Base-by-base conservation (phyloP, 2,113 vertebrate genomes). In the Tragelaphus buxtoni region DNA sequence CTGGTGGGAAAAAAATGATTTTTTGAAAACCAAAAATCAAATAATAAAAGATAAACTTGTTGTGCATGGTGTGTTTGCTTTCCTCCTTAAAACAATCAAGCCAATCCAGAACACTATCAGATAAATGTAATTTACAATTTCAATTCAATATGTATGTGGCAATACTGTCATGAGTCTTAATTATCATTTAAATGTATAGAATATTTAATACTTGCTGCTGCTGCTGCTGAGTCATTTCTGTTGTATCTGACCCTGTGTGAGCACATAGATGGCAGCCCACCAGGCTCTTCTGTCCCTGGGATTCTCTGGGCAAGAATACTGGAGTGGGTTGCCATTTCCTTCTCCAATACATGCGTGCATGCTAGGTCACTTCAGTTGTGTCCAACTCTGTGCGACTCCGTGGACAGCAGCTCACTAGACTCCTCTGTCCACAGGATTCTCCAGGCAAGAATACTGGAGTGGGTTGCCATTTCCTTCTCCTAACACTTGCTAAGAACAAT, bases 51-150 rank as follows among this genome's bases (percentile, higher is more conserved):
- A 56, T 77, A 35, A 1, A n/a, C 74, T 90, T 56, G 28, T 12
- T 93, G 0, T 20, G 55, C 12, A 9, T n/a, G 16, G 9, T 82
- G 11, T 6, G 1, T 58, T 13, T 84, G 14, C 55, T 88, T 92
- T 91, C 7, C 18, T 82, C n/a, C 9, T 87, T 89, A 51, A 92
- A 96, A 45, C 20, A 96, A 80, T 26, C 13, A 74, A 95, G 32
- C 1, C 24, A 83, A 85, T 7, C 5, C 3, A 32, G 79, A 84
- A 14, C 17, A 80, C 10, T 76, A 45, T 49, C 26, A 39, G 42
- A 69, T 92, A 83, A 86, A 47, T 81, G 69, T 74, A n/a, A 86
- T 22, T 53, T 30, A 58, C 7, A 63, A 13, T 61, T 74, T 90
- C 56, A 87, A 42, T 65, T 84, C 24, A 13, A 13, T 22, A 76